These are phyloP conservation scores for Berghia stephanieae DNA, from an alignment of 1,140 invertebrate species.

Conservation along the genomic window DNA sequence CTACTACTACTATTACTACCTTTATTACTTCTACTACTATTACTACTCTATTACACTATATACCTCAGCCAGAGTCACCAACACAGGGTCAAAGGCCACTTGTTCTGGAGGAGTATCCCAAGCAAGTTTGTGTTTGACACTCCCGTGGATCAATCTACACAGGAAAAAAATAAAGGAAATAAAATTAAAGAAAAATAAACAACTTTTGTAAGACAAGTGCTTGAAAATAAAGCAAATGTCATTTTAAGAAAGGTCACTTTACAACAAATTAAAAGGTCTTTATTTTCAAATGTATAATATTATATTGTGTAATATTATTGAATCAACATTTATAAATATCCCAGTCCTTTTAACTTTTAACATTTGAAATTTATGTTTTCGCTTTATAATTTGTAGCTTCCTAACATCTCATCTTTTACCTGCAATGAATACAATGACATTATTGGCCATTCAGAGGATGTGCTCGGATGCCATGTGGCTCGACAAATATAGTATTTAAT, in stretches of 20 bases:
- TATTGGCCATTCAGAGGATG: too few species aligned
- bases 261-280: neutral
- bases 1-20: too few species aligned
- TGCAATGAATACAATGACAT: too few species aligned
- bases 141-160: constrained; percentile 64
- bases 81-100: constrained; percentile 63
- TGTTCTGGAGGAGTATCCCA: constrained; percentile 64
- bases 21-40: too few species aligned
- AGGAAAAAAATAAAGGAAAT: constrained; percentile 16
- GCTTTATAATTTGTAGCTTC: too few species aligned
- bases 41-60: too few species aligned
- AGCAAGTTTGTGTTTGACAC: constrained; percentile 64
- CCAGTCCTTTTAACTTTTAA: too few species aligned
- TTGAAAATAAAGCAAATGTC: neutral
- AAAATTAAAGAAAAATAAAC: neutral
- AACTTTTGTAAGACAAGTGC: too few species aligned
- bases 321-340: neutral
- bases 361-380: too few species aligned
- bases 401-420: too few species aligned
- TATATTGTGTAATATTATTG: neutral
- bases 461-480: too few species aligned
- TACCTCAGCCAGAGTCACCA: constrained; percentile 64
- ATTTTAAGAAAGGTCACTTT: neutral
- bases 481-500: too few species aligned
- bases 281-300: neutral